These are phyloP conservation scores for Scomber scombrus DNA, from an alignment of 2,113 vertebrate genomes.

Conservation along the genomic window DNA sequence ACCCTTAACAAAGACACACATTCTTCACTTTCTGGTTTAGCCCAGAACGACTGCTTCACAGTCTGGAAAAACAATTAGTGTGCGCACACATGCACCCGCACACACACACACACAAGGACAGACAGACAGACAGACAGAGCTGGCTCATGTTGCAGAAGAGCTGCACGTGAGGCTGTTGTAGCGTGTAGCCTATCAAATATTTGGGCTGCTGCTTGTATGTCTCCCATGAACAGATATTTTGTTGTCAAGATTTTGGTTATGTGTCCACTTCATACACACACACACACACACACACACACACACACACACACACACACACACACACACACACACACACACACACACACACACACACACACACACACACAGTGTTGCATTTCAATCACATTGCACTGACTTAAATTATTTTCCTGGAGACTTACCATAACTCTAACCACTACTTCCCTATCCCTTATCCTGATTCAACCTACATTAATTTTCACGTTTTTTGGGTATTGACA, in stretches of 20 bases:
- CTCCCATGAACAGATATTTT: background rate
- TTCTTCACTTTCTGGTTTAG: constrained; percentile 36
- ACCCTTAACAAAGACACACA: background rate
- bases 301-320: background rate
- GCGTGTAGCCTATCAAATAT: background rate
- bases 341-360: no score
- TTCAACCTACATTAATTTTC: background rate
- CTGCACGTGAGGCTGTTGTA: constrained; percentile 23
- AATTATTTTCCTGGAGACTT: no score
- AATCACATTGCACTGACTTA: no score
- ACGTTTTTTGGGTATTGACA: background rate
- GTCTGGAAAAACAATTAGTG: constrained; percentile 50
- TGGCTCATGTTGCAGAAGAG: constrained; percentile 18
- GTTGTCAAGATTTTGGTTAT: background rate
- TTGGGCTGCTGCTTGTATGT: background rate
- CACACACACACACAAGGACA: background rate
- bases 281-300: constrained; percentile 12
- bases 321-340: background rate
- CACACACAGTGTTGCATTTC: background rate
- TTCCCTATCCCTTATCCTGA: no score
- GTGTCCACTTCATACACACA: background rate
- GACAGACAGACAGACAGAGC: background rate
- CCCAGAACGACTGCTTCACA: constrained; percentile 9
- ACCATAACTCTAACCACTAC: no score
- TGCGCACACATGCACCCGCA: background rate